Percentiles rank a stretch among this genome's conserved stretches.
Conservation (phyloP, 2,113 vertebrate species). For the Myrmecophaga tridactyla region DNA sequence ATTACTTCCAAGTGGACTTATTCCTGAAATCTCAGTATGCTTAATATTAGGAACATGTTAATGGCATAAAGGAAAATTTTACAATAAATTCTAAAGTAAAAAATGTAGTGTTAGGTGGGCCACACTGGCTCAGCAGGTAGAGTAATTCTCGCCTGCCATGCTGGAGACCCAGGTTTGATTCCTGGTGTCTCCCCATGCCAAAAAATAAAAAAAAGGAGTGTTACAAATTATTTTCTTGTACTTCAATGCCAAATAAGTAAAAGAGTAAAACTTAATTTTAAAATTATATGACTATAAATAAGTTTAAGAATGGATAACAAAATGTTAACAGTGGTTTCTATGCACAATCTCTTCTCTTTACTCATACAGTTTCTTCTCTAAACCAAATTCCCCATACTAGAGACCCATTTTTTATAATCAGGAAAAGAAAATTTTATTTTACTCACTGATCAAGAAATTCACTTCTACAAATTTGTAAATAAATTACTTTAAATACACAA, state of each 20-base stretch:
- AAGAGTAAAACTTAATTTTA: conserved; percentile 14
- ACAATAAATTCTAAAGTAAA: background rate
- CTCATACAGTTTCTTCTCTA: background rate
- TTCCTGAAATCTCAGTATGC: background rate
- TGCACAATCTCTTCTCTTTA: background rate
- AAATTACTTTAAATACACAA: background rate
- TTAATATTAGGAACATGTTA: background rate
- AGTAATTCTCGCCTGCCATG: too few relatives aligned
- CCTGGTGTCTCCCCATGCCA: too few relatives aligned
- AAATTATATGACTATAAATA: conserved; percentile 6
- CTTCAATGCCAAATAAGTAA: background rate
- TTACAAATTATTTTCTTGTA: background rate
- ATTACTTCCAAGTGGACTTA: background rate
- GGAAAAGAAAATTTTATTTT: background rate
- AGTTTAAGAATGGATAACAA: background rate
- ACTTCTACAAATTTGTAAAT: background rate
- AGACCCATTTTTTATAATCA: background rate
- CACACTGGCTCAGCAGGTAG: too few relatives aligned
- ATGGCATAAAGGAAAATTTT: background rate
- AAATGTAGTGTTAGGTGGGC: background rate
- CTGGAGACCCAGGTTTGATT: too few relatives aligned
- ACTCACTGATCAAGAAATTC: background rate
- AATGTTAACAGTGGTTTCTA: background rate
- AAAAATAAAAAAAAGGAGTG: too few relatives aligned
- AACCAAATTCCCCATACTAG: background rate